Base-by-base conservation (phyloP, 1,140 invertebrate genomes). In the Sycophaga agraensis region DNA sequence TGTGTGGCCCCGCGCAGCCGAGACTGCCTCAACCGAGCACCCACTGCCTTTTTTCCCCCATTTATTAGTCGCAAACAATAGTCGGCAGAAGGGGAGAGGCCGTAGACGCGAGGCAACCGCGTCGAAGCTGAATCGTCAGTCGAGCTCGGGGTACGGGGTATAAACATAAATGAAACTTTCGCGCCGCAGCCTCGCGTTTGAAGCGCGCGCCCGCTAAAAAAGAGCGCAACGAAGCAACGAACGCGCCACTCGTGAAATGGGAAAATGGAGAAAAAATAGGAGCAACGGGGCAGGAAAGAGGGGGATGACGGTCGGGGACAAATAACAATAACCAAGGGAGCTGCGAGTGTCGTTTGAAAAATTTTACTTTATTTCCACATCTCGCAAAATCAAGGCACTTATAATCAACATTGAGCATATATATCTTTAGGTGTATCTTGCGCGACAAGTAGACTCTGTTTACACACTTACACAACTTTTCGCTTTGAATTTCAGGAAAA, bases 371-470 rank as follows among this genome's bases (percentile, higher is more conserved):
- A 55, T 57, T 57, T 54, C 8, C 8, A 8, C 22, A 16, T 59
- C 17, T 24, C 24, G 37, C 14, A 59, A 49, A 42, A 59, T 50
- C 46, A 59, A 59, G 56, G 56, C 56, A 59, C 56, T 59, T 59
- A 31, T 50, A 59, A 59, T 40, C 37, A 59, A 50, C 56, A 26
- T 16, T n/a, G 4, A 59, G 12, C 11, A 31, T 31, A 31, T 31
- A 31, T 31, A 31, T 31, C 4, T 31, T 6, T 31, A 31, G 4
- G 11, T 31, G 11, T 31, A 31, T 31, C 4, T 31, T 6, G 4
- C 4, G 11, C 4, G 4, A 6, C 11, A 31, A 22, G 8, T 28
- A 7, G 50, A 7, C 2, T 35, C 40, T 14, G n/a, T 31, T 48
- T 24, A 31, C 17, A 19, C 31, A 51, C 4, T 51, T 22, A 9